phyloP scores from a whole-genome alignment of 2,888 invertebrate species.

The Cyclophora punctaria region DNA sequence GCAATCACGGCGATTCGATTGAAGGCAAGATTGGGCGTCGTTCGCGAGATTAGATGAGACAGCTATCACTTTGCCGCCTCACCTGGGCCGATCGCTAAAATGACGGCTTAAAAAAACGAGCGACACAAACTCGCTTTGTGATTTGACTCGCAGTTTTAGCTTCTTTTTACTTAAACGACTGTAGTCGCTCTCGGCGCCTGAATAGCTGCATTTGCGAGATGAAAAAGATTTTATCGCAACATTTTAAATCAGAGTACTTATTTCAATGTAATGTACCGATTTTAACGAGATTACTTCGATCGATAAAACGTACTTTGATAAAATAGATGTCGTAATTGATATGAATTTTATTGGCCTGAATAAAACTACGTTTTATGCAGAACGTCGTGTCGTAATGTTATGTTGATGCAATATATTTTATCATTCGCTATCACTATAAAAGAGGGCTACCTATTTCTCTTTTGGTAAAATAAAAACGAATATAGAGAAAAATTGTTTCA shows the following conservation, averaged over 20 bases:
- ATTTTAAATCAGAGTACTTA: slow-evolving; percentile 20
- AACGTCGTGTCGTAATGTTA: slow-evolving; percentile 21
- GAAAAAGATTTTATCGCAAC: slow-evolving; percentile 24
- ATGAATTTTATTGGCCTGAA: slow-evolving; percentile 20
- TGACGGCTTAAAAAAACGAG: slow-evolving; percentile 21
- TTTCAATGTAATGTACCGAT: slow-evolving; percentile 18
- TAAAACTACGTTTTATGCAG: slow-evolving; percentile 22
- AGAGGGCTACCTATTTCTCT: slow-evolving; percentile 20
- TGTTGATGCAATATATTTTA: slow-evolving; percentile 23
- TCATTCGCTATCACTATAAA: slow-evolving; percentile 23
- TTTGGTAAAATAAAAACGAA: slow-evolving; percentile 23
- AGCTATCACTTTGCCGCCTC: slow-evolving; percentile 37
- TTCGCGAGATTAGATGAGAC: slow-evolving; percentile 39
- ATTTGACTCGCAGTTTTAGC: slow-evolving; percentile 32
- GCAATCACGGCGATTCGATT: slow-evolving; percentile 49
- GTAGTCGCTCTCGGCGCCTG: slow-evolving; percentile 19
- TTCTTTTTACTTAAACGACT: slow-evolving; percentile 33
- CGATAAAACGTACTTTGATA: slow-evolving; percentile 13
- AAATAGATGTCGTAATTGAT: slow-evolving; percentile 21
- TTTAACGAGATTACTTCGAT: slow-evolving; percentile 17
- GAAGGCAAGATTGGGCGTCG: slow-evolving; percentile 40
- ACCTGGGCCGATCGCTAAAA: slow-evolving; percentile 35
- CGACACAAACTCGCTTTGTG: slow-evolving; percentile 32
- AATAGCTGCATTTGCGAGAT: slow-evolving; percentile 25
- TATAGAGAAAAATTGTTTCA: slow-evolving; percentile 37